phyloP scores from a whole-genome alignment of 2,113 vertebrate genomes.

The Ctenodactylus gundi region DNA sequence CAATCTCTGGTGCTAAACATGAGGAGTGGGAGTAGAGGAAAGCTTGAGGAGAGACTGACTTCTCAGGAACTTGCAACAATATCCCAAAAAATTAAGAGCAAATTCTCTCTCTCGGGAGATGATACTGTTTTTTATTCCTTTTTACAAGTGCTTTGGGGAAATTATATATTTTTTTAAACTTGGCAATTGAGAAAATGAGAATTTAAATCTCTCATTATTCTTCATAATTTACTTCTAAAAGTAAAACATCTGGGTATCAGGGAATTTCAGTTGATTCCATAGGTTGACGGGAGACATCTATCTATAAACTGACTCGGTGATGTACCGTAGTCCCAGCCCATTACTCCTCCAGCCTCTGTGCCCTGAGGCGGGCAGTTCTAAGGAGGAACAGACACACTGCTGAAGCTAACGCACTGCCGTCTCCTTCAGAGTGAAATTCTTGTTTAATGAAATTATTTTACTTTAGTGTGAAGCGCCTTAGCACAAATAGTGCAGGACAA shows the following conservation, averaged over 20 bases:
- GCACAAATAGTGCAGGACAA: neutral
- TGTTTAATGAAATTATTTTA: neutral
- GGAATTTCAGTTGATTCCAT: fast-evolving
- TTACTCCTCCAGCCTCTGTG: neutral
- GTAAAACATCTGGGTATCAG: neutral
- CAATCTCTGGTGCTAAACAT: neutral
- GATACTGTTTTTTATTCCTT: neutral
- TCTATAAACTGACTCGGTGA: too few relatives aligned
- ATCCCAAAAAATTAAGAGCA: neutral
- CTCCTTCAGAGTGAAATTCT: neutral
- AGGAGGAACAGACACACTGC: neutral
- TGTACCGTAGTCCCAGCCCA: neutral
- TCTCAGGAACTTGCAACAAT: neutral
- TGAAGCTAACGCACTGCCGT: neutral
- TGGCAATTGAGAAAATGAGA: neutral
- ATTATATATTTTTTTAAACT: neutral
- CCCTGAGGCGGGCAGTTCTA: neutral
- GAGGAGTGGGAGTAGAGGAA: neutral
- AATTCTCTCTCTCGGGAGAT: neutral
- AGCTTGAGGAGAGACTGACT: neutral
- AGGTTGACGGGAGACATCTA: neutral
- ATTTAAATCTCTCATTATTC: neutral
- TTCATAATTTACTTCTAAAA: neutral
- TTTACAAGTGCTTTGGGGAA: neutral
- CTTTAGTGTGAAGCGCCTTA: neutral